Percentiles rank a stretch among this genome's conserved stretches.
Evolutionary conservation across 2,113 vertebrate genomes (phyloP).

Genomic region (Rhinichthys klamathensis): DNA sequence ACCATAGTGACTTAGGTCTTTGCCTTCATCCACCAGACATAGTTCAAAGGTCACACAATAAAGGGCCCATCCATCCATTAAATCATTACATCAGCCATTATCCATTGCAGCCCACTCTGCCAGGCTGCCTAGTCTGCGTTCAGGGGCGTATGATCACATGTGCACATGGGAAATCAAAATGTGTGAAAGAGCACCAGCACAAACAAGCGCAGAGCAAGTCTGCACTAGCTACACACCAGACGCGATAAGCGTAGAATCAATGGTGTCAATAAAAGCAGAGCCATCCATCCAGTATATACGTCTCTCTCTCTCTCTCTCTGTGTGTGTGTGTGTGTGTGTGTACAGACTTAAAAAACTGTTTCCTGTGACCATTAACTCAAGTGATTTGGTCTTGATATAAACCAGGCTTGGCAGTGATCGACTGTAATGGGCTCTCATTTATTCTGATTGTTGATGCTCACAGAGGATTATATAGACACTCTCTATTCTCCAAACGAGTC

Average conservation of each 20-base stretch:
- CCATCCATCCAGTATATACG: background rate
- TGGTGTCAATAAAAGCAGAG: background rate
- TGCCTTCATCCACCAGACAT: background rate
- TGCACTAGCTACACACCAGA: constrained; percentile 37
- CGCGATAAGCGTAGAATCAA: background rate
- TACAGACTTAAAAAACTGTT: background rate
- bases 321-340: too few relatives aligned
- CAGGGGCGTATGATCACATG: constrained; percentile 52
- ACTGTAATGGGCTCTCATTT: constrained; percentile 28
- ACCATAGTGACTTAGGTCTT: background rate
- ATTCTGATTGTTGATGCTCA: constrained; percentile 46
- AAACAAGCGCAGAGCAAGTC: constrained; percentile 57
- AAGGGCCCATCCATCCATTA: constrained; percentile 12
- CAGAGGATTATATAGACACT: constrained; percentile 60
- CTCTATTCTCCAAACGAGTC: constrained; percentile 65
- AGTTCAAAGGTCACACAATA: constrained; percentile 14
- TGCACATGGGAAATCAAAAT: constrained; percentile 69
- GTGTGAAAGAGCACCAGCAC: constrained; percentile 65
- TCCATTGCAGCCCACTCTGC: constrained; percentile 43
- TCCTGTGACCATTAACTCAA: background rate
- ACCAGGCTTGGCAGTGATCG: constrained; percentile 16
- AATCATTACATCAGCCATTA: constrained; percentile 42
- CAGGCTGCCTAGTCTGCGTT: constrained; percentile 55
- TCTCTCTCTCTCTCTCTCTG: background rate
- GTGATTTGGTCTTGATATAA: constrained; percentile 15